These are phyloP conservation scores for Agrochola circellaris DNA, from an alignment of 2,888 invertebrate species.

Conservation along the genomic window DNA sequence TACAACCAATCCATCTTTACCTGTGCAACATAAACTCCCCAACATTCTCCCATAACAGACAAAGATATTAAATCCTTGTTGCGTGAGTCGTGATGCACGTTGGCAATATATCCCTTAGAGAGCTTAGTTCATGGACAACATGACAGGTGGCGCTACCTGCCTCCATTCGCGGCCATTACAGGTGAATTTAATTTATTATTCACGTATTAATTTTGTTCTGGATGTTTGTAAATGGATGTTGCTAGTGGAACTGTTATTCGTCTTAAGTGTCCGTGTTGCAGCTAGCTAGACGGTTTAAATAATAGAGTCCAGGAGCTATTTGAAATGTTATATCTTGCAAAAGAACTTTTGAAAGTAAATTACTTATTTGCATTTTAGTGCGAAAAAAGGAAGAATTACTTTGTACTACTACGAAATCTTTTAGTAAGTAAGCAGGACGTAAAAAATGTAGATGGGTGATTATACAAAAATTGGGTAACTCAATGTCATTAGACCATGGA, in stretches of 20 bases:
- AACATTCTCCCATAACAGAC: too few species aligned
- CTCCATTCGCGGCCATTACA: conserved; percentile 33
- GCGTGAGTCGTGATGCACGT: conserved; percentile 54
- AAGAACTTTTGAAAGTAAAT: background rate
- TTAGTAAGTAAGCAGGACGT: too few species aligned
- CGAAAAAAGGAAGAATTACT: background rate
- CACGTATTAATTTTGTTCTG: conserved; percentile 38
- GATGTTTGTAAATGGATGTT: conserved; percentile 19
- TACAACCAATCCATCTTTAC: too few species aligned
- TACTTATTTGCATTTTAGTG: background rate
- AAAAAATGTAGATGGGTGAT: too few species aligned
- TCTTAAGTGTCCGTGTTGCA: background rate
- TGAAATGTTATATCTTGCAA: background rate
- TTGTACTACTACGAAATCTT: too few species aligned
- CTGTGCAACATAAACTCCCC: too few species aligned
- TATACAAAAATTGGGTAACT: too few species aligned
- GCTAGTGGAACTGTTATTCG: conserved; percentile 13
- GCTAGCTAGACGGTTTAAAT: background rate
- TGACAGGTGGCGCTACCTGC: conserved; percentile 59
- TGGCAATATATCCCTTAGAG: conserved; percentile 45
- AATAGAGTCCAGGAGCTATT: background rate
- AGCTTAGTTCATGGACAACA: conserved; percentile 48
- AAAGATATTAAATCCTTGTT: conserved; percentile 21
- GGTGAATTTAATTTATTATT: conserved; percentile 45
- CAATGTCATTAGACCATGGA: too few species aligned